phyloP scores from a whole-genome alignment of 1,140 invertebrate genomes.

The Drosophila subpulchrella region DNA sequence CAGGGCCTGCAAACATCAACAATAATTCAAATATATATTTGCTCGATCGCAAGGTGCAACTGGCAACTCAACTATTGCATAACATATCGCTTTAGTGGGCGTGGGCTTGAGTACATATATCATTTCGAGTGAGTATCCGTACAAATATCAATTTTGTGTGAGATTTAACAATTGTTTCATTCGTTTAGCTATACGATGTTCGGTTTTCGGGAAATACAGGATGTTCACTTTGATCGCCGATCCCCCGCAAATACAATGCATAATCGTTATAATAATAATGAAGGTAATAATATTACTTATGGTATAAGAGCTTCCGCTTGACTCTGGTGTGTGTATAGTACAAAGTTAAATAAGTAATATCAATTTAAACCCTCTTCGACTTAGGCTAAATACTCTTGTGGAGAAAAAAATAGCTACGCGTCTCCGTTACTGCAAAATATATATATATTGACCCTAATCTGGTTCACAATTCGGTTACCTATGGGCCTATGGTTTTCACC shows the following conservation, averaged over 20 bases:
- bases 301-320: slow-evolving; percentile 27
- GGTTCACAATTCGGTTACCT: slow-evolving; percentile 55
- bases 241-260: slow-evolving; percentile 11
- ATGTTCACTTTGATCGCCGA: background rate
- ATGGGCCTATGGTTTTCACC: slow-evolving; percentile 23
- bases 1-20: slow-evolving; percentile 16
- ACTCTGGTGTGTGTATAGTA: slow-evolving; percentile 51
- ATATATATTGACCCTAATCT: slow-evolving; percentile 27
- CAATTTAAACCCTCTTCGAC: slow-evolving; percentile 46
- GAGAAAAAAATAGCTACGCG: slow-evolving; percentile 21
- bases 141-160: slow-evolving; percentile 21
- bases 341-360: slow-evolving; percentile 42
- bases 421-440: slow-evolving; percentile 7
- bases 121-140: slow-evolving; percentile 6
- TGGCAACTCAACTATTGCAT: slow-evolving; percentile 38
- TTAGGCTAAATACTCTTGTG: slow-evolving; percentile 29
- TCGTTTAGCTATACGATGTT: slow-evolving; percentile 35
- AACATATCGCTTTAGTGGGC: slow-evolving; percentile 15
- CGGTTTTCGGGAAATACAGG: background rate
- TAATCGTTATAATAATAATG: slow-evolving; percentile 16
- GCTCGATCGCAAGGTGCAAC: slow-evolving; percentile 31
- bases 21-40: slow-evolving; percentile 23
- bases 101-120: background rate
- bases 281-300: slow-evolving; percentile 22
- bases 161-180: slow-evolving; percentile 52